These are phyloP conservation scores for Caenorhabditis sulstoni DNA, from an alignment of 2,888 invertebrate species.

Conservation along the genomic window DNA sequence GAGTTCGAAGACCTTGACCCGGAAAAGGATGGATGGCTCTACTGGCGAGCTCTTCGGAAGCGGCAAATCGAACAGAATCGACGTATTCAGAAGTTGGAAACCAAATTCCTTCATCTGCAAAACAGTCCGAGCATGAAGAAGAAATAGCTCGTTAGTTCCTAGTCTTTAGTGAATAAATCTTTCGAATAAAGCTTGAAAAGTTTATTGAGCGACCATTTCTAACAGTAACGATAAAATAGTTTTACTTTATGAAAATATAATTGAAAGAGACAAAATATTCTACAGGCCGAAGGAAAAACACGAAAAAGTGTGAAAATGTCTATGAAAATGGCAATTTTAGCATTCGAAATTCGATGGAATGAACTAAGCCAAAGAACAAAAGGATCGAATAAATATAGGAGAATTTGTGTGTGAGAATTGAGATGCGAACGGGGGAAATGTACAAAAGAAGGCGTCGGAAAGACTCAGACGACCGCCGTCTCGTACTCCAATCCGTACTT, in stretches of 20 bases:
- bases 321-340: conserved; percentile 56
- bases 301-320: conserved; percentile 20
- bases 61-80: conserved; percentile 72
- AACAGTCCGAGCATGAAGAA: conserved; percentile 72
- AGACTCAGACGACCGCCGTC: conserved; percentile 71
- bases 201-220: not conserved
- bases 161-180: not conserved
- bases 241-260: not conserved
- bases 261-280: not conserved
- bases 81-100: conserved; percentile 71
- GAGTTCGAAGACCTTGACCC: conserved; percentile 77
- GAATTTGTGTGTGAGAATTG: not conserved
- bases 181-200: not conserved
- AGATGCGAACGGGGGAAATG: conserved; percentile 2
- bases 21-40: conserved; percentile 76
- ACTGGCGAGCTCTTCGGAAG: conserved; percentile 74
- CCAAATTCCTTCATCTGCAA: conserved; percentile 73
- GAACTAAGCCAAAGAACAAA: conserved; percentile 12
- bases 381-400: conserved; percentile 14
- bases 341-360: conserved; percentile 45
- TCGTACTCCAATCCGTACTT: conserved; percentile 79
- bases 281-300: no score
- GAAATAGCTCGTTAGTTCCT: conserved; percentile 1
- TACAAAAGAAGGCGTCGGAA: not conserved
- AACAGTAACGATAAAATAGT: not conserved